Base-by-base conservation (phyloP, 2,113 vertebrate species). In the Sinocyclocheilus maitianheensis region DNA sequence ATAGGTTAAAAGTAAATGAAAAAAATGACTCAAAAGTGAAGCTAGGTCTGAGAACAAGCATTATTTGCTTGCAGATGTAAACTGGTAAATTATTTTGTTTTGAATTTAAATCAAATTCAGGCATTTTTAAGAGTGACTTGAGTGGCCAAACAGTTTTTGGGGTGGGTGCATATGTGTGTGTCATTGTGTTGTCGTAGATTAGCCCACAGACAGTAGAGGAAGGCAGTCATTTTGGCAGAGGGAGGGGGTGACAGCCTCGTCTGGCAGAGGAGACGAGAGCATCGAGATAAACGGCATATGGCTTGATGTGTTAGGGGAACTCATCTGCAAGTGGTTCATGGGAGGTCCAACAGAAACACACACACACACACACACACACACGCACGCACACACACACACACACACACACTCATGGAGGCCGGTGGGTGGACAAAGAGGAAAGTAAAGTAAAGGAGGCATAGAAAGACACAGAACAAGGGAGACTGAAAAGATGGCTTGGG, bases 261-360 rank as follows among this genome's bases (percentile, higher is more conserved):
- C 81, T 86, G 86, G 81, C 78, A 86, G 72, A 76, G 67, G 65
- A 77, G 53, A 34, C 71, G 78, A 48, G 55, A 76, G 40, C 60
- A 83, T 88, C 34, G 53, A 71, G 77, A 69, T 46, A 84, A 43
- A 58, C 18, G 81, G 67, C 86, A 89, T 84, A 90, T 90, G 88
- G 89, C 72, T 69, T 30, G 60, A 86, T 80, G 80, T 67, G 89
- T 76, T 60, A 37, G 85, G 79, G 86, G 82, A 84, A 87, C 83
- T 87, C 81, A 84, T 84, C 81, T 78, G 81, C 76, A 84, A 79
- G 81, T 80, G 81, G 82, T 84, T 87, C 46, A 87, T 72, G 72
- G 72, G 48, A 87, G 80, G 62, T 82, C 85, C 62, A 53, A 37
- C 16, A 14, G 71, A 22, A 16, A 14, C 30, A 26, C 26, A 24